Percentiles rank a stretch among this genome's conserved stretches.
Conservation (phyloP, 2,797 vertebrate species). For the Nyctalus aviator region DNA sequence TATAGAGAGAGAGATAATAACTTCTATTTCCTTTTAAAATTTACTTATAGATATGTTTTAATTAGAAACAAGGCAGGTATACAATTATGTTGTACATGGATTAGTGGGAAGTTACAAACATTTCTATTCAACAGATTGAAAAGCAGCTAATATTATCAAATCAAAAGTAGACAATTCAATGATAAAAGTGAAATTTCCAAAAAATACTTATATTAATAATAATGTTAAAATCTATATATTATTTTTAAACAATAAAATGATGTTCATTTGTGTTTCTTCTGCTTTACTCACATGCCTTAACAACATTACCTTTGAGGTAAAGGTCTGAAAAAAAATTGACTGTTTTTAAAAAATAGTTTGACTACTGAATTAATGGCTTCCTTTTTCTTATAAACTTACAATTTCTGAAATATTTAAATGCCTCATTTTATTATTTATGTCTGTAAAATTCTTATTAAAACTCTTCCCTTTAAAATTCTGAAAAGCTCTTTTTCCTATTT, state of each 20-base stretch:
- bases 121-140: slow-evolving; percentile 46
- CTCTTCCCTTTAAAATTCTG: slow-evolving; percentile 8
- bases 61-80: slow-evolving; percentile 59
- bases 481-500: background rate
- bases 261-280: slow-evolving; percentile 37
- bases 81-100: slow-evolving; percentile 4
- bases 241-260: slow-evolving; percentile 55
- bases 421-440: background rate
- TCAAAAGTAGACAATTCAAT: slow-evolving; percentile 49
- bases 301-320: slow-evolving; percentile 38
- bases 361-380: slow-evolving; percentile 45
- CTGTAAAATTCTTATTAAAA: slow-evolving; percentile 18
- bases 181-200: slow-evolving; percentile 48
- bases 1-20: background rate
- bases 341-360: slow-evolving; percentile 10
- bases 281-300: background rate
- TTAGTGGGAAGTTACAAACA: background rate
- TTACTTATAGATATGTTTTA: slow-evolving; percentile 56
- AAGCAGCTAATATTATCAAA: slow-evolving; percentile 24
- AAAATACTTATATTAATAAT: slow-evolving; percentile 13
- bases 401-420: slow-evolving; percentile 48
- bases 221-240: background rate
- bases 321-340: slow-evolving; percentile 28
- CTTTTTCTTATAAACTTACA: slow-evolving; percentile 1
- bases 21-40: slow-evolving; percentile 32